These are phyloP conservation scores for Nephrotoma appendiculata DNA, from an alignment of 2,888 invertebrate species.

Conservation along the genomic window DNA sequence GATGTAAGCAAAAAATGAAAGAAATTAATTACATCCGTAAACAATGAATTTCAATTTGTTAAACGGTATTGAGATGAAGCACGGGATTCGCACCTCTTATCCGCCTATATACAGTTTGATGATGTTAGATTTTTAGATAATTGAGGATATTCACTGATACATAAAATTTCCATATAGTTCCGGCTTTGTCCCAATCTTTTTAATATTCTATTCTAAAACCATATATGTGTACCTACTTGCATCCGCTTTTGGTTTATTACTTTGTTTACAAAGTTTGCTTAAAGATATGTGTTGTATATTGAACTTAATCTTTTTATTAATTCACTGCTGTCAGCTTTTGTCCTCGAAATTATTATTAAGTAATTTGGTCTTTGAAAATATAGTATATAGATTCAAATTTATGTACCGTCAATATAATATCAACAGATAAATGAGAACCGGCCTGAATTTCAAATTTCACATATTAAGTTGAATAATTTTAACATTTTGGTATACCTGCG, in stretches of 20 bases:
- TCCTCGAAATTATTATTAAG: not conserved
- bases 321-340: not conserved
- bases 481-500: no score
- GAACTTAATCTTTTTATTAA: not conserved
- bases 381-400: no score
- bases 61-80: not conserved
- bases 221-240: not conserved
- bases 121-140: not conserved
- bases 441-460: no score
- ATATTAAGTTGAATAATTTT: no score
- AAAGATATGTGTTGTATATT: not conserved
- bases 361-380: not conserved
- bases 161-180: not conserved
- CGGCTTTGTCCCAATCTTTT: not conserved
- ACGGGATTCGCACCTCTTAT: not conserved
- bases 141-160: not conserved
- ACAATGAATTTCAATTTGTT: not conserved
- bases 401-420: no score
- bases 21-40: not conserved
- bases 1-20: not conserved
- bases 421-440: no score
- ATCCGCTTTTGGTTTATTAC: not conserved
- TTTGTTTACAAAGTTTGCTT: not conserved
- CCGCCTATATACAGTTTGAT: not conserved
- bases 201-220: not conserved